Evolutionary conservation across 2,888 invertebrate genomes (phyloP), one percentile per base, ranked within the genome.

Genomic region (Anthophora plumipes): DNA sequence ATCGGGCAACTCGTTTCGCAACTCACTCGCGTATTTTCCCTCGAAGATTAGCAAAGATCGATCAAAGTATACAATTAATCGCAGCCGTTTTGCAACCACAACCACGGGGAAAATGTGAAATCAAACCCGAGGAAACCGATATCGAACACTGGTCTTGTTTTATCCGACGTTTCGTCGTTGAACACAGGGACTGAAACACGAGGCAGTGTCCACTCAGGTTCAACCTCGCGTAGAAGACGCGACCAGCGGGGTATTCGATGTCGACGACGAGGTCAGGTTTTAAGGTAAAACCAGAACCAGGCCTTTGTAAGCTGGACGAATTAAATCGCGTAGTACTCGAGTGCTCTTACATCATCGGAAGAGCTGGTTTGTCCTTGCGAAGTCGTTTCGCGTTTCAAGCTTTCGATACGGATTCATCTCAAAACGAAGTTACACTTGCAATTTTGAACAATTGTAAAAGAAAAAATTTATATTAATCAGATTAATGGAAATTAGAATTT

Each of bases 301-400:
- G 73, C 64, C 74, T 82, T 85, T 83, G 80, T 80, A 67, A 69
- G 71, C 31, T 75, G 75, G 71, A 72, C 64, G 70, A 85, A 84
- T 66, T 64, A 63, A 80, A 67, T 61, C 66, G 77, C 81, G 64
- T 68, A 80, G 48, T 55, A 39, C 20, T 41, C 50, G 72, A 66
- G 52, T 48, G n/a, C 50, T 70, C 63, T 85, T 85, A 81, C 67
- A 71, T 83, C 78, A 85, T 72, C 50, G 74, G 52, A 80, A 80
- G 83, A 84, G 61, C 43, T 71, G 61, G 72, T 54, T 70, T 22
- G 89, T 87, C 89, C 89, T 90, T 88, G 87, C 66, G 39, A 68
- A 68, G 54, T 66, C 78, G 86, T 81, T 86, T 88, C 79, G 73
- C 68, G 78, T 90, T 90, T 90, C 90, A 89, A 77, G 76, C 68